Conservation (phyloP, 2,797 vertebrate species). For the Anniella stebbinsi region DNA sequence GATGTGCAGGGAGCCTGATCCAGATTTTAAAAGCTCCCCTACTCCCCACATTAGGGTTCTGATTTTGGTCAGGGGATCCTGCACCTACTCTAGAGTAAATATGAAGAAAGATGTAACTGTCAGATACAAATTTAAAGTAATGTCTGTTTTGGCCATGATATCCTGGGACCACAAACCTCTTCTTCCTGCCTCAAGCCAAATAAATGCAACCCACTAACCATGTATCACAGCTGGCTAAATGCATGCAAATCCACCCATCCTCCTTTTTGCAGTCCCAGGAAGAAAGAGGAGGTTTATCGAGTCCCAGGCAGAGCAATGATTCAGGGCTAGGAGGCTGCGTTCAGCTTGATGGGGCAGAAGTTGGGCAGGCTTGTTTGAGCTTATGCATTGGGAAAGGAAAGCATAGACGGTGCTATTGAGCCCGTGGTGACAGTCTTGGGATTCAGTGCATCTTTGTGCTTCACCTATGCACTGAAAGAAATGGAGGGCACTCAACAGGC, state of each 20-base stretch:
- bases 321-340: background rate
- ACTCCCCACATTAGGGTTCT: too few species aligned
- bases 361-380: background rate
- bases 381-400: accelerated
- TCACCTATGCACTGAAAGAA: background rate
- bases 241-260: background rate
- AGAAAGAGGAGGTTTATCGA: background rate
- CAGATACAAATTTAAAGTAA: too few species aligned
- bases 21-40: too few species aligned
- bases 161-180: background rate
- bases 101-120: too few species aligned
- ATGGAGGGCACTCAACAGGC: background rate
- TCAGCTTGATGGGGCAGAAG: background rate
- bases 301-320: background rate
- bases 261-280: background rate
- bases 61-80: too few species aligned
- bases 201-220: background rate
- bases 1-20: too few species aligned
- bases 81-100: too few species aligned
- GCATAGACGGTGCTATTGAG: accelerated
- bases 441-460: background rate
- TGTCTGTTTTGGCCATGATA: background rate
- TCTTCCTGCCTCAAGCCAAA: background rate
- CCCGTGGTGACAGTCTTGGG: background rate
- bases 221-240: background rate